Evolutionary conservation across 2,888 invertebrate genomes (phyloP).

Genomic region (Phasia obesa): DNA sequence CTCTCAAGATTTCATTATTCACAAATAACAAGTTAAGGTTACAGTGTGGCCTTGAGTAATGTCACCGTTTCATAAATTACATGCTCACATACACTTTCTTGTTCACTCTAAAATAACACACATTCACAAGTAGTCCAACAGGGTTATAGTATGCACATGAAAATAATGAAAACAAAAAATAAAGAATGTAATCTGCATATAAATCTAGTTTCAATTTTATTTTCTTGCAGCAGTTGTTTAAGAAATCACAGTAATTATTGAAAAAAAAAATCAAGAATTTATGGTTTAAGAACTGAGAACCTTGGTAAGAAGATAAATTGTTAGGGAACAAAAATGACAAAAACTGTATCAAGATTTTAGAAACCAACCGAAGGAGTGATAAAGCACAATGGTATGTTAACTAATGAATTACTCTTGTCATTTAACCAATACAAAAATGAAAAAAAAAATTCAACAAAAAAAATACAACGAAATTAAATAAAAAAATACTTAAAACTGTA

Average conservation of each 20-base stretch:
- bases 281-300: slow-evolving; percentile 48
- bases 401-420: slow-evolving; percentile 58
- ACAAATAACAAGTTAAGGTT: slow-evolving; percentile 45
- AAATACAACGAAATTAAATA: not conserved
- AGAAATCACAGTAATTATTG: slow-evolving; percentile 65
- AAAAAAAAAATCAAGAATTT: slow-evolving; percentile 59
- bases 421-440: slow-evolving; percentile 11
- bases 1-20: slow-evolving; percentile 1
- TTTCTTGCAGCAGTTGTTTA: slow-evolving; percentile 44
- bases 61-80: slow-evolving; percentile 56
- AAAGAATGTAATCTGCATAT: slow-evolving; percentile 12
- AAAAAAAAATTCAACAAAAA: not conserved
- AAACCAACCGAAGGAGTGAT: slow-evolving; percentile 53
- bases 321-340: slow-evolving; percentile 38
- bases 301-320: slow-evolving; percentile 63
- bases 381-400: slow-evolving; percentile 49
- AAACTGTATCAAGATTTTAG: slow-evolving; percentile 47
- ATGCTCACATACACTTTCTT: not conserved
- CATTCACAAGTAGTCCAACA: too few relatives aligned
- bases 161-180: slow-evolving; percentile 20
- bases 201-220: slow-evolving; percentile 22
- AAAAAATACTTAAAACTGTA: slow-evolving; percentile 12
- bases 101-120: not conserved
- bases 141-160: too few relatives aligned
- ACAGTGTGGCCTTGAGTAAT: slow-evolving; percentile 59